phyloP scores from a whole-genome alignment of 1,140 invertebrate species.

The Drosophila yakuba region DNA sequence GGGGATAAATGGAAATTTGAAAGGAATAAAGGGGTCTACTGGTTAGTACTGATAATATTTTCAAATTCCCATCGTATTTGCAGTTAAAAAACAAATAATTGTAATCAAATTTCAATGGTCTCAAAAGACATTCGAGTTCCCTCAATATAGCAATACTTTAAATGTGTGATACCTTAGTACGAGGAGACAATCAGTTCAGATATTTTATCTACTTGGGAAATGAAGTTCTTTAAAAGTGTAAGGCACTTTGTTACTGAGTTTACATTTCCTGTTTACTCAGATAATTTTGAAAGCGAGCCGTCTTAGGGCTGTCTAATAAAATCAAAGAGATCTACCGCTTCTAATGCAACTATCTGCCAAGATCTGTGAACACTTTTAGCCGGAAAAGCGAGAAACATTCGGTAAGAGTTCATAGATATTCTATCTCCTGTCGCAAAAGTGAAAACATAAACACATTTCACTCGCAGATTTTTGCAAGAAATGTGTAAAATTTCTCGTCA shows the following conservation, averaged over 20 bases:
- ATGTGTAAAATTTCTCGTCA: constrained; percentile 63
- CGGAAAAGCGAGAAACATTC: constrained; percentile 40
- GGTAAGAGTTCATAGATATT: constrained; percentile 29
- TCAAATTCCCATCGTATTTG: too few species aligned
- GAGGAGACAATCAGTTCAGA: too few species aligned
- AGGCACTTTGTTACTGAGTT: background rate
- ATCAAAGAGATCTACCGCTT: constrained; percentile 73
- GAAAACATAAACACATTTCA: constrained; percentile 67
- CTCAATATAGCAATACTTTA: too few species aligned
- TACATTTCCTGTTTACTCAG: constrained; percentile 4
- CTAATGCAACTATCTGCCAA: constrained; percentile 47
- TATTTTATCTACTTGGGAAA: too few species aligned
- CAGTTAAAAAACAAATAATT: too few species aligned
- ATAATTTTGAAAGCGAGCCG: background rate
- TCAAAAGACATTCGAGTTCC: too few species aligned
- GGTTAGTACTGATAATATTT: too few species aligned
- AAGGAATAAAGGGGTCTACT: background rate
- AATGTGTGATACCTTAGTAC: too few species aligned
- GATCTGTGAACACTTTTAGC: constrained; percentile 50
- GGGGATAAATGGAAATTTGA: background rate
- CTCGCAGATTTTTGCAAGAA: constrained; percentile 56
- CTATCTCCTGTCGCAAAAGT: constrained; percentile 50
- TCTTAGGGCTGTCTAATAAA: constrained; percentile 45
- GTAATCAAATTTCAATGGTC: too few species aligned
- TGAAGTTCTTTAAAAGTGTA: too few species aligned